phyloP scores from a whole-genome alignment of 2,888 invertebrate genomes.

The Rhamnusium bicolor region DNA sequence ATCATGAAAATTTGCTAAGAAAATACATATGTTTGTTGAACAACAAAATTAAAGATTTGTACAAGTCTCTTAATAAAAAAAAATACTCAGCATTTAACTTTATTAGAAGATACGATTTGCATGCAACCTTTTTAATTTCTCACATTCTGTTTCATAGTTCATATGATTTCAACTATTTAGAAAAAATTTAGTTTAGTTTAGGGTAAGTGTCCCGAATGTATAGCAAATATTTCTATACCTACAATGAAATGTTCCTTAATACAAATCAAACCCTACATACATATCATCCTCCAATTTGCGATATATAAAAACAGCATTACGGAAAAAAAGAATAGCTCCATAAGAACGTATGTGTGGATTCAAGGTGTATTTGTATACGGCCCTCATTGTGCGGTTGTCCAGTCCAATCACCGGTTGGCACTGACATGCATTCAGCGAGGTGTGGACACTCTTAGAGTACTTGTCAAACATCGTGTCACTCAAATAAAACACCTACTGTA shows the following conservation, averaged over 20 bases:
- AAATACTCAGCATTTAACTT: no score
- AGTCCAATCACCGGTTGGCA: conserved; percentile 64
- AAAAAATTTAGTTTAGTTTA: no score
- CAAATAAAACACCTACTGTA: conserved; percentile 49
- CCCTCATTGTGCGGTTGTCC: conserved; percentile 64
- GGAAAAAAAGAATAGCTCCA: conserved; percentile 10
- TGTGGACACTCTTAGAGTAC: conserved; percentile 68
- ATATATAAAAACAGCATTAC: not conserved
- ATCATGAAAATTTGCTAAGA: no score
- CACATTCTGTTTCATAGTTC: no score
- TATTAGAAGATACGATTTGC: no score
- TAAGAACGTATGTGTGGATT: conserved; percentile 20
- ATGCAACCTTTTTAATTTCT: no score
- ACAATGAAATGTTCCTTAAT: not conserved
- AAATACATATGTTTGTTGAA: no score
- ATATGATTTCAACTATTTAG: no score
- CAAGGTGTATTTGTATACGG: conserved; percentile 56
- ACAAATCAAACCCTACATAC: not conserved
- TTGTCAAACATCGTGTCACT: conserved; percentile 69
- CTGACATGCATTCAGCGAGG: conserved; percentile 68
- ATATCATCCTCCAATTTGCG: not conserved
- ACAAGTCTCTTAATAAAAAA: no score
- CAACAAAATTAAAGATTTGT: no score
- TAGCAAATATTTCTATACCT: not conserved
- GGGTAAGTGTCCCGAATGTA: no score